phyloP scores from a whole-genome alignment of 2,113 vertebrate species.

The Manacus vitellinus region DNA sequence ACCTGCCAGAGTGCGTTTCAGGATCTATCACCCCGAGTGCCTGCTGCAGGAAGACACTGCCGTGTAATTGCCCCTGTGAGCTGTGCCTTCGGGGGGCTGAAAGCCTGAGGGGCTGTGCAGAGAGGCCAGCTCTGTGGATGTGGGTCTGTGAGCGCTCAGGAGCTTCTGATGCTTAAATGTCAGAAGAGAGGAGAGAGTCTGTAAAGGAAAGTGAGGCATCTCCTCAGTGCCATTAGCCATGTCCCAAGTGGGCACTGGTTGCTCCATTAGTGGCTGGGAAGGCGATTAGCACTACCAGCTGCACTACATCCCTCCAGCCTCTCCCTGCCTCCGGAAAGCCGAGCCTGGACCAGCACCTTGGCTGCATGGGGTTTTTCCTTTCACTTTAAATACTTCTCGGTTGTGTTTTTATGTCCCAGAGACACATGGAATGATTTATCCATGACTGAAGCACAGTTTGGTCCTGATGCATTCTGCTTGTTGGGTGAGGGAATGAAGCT shows the following conservation, averaged over 20 bases:
- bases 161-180: background rate
- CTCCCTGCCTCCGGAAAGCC: background rate
- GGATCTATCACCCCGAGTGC: background rate
- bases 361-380: background rate
- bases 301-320: background rate
- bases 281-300: background rate
- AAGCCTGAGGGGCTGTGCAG: accelerated
- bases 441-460: background rate
- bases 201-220: background rate
- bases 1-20: conserved; percentile 1
- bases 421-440: conserved; percentile 61
- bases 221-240: background rate
- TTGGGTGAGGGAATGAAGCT: background rate
- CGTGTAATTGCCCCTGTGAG: background rate
- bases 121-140: accelerated
- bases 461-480: background rate
- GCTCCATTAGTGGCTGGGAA: background rate
- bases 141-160: accelerated
- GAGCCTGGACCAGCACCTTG: background rate
- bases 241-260: background rate
- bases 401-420: background rate
- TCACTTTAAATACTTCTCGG: background rate
- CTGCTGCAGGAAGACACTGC: background rate
- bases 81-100: background rate
- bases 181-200: background rate